Conservation (phyloP, 2,113 vertebrate species). For the Sturnira hondurensis region DNA sequence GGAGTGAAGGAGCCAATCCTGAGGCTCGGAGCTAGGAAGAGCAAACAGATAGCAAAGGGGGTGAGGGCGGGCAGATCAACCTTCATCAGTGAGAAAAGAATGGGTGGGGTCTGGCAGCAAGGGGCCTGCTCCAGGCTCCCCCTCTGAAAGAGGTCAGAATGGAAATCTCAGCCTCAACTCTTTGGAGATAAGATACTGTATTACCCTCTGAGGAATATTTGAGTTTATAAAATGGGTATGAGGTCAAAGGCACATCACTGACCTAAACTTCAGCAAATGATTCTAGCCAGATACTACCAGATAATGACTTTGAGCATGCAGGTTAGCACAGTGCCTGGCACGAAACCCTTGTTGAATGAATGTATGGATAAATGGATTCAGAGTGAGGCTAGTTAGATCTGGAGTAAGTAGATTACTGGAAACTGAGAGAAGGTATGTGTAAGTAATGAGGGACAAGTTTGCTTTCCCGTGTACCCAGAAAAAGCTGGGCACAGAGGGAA, state of each 20-base stretch:
- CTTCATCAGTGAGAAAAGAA: neutral
- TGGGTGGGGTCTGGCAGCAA: neutral
- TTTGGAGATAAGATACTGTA: neutral
- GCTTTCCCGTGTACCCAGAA: neutral
- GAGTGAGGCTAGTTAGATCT: neutral
- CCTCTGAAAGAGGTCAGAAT: neutral
- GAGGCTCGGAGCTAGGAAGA: neutral
- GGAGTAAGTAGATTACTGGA: neutral
- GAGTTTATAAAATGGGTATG: neutral
- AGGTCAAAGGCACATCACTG: neutral
- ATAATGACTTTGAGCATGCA: neutral
- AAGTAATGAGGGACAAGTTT: neutral
- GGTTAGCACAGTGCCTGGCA: neutral
- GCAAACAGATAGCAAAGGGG: neutral
- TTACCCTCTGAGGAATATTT: neutral
- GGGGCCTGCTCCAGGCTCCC: neutral
- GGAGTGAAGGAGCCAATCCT: neutral
- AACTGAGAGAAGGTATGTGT: neutral
- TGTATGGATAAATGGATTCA: neutral
- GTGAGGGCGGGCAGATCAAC: neutral
- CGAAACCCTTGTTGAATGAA: neutral
- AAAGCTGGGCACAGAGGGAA: neutral
- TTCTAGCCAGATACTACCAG: neutral
- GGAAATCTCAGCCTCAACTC: neutral
- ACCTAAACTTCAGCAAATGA: neutral